These are phyloP conservation scores for Branchellion lobata DNA, from an alignment of 2,888 invertebrate genomes.

Conservation along the genomic window DNA sequence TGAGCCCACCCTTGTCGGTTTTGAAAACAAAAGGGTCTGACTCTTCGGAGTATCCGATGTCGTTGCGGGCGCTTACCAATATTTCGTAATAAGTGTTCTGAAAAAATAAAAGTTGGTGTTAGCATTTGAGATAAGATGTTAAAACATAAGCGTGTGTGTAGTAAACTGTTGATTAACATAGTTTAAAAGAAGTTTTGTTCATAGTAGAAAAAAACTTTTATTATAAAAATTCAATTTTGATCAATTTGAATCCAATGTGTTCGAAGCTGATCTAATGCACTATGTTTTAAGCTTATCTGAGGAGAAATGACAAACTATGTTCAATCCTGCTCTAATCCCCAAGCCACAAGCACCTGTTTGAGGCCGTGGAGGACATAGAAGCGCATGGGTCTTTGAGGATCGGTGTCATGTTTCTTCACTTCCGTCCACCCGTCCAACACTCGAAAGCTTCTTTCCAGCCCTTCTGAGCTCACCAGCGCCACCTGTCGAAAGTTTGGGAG, in stretches of 20 bases:
- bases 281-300: no score
- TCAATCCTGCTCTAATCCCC: no score
- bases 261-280: no score
- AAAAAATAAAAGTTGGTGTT: neutral
- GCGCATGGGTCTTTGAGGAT: slow-evolving; percentile 44
- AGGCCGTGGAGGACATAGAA: slow-evolving; percentile 48
- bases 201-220: no score
- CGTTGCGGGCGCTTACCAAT: slow-evolving; percentile 49
- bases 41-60: slow-evolving; percentile 48
- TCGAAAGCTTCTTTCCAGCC: slow-evolving; percentile 43
- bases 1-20: slow-evolving; percentile 39
- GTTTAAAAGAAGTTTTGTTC: no score
- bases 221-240: no score
- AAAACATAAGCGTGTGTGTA: no score
- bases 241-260: no score
- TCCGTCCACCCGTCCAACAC: slow-evolving; percentile 44
- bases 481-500: no score
- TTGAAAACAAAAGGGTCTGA: slow-evolving; percentile 48
- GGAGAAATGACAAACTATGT: no score
- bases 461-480: slow-evolving; percentile 13
- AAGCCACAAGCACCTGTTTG: slow-evolving; percentile 17
- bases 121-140: no score
- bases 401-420: slow-evolving; percentile 43
- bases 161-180: no score
- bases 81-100: slow-evolving; percentile 47